Evolutionary conservation across 2,797 vertebrate species (phyloP), one percentile per base, ranked within the genome.

Genomic region (Microcaecilia unicolor): DNA sequence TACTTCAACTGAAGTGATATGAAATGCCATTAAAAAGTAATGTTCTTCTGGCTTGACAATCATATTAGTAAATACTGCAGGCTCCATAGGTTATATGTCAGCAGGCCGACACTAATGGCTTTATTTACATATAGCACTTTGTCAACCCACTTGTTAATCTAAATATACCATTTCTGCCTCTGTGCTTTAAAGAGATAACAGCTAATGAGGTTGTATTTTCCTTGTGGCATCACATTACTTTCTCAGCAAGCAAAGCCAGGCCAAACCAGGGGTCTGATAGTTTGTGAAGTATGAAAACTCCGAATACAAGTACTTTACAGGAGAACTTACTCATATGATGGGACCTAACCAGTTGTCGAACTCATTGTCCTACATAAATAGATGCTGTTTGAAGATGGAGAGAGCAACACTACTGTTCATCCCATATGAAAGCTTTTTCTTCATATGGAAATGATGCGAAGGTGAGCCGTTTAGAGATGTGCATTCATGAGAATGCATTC

Each of bases 1-100:
- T 42, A 37, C 48, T 80, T 59, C 48, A 74, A 58, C 58, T 49
- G 48, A 69, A 68, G 58, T 69, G 36, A 70, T 57, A 51, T 44
- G 45, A 70, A 76, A 71, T 61, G 54, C 45, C 66, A 78, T 84
- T 63, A 78, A 69, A 72, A 65, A 63, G 63, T 72, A 76, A 70
- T 71, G 70, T 65, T 66, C 55, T 35, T 39, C 38, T 50, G 41
- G 49, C 55, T 54, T 67, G 63, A 68, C 59, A 57, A 58, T 64
- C 63, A 32, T 64, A 60, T 76, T 74, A 70, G 65, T 67, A 72
- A 78, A 74, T 61, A 62, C 12, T 27, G 51, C 48, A 30, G 49
- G 37, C 36, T 55, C 38, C 33, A 9, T 42, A 52, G 58, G 51
- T 62, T 53, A 10, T 48, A 42, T 33, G 15, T 49, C 44, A 65